A percentile compares a stretch with the other conserved stretches of the same genome.
These are phyloP conservation scores for Portunus trituberculatus DNA, from an alignment of 1,140 invertebrate genomes.

Conservation along the genomic window DNA sequence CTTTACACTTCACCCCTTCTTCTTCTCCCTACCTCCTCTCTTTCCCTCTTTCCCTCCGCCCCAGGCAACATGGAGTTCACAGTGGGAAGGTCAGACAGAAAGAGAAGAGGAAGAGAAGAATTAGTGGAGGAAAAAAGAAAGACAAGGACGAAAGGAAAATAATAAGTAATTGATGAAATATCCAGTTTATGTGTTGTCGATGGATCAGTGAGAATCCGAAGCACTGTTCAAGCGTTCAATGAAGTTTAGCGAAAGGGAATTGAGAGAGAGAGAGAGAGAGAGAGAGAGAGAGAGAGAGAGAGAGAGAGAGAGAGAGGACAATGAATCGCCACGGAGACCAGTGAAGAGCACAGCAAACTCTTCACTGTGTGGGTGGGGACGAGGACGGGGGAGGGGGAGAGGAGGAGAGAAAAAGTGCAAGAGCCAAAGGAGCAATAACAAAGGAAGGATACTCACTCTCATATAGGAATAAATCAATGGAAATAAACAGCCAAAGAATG, in stretches of 20 bases:
- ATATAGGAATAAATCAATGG: not conserved
- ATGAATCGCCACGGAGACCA: not conserved
- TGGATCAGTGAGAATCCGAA: not conserved
- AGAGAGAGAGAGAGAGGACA: not conserved
- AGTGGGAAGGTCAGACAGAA: not conserved
- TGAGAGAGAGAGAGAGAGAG: not conserved
- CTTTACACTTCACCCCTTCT: not conserved
- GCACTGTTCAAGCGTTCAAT: not conserved
- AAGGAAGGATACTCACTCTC: not conserved
- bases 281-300: too few species aligned
- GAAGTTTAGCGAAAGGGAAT: not conserved
- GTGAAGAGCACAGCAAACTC: not conserved
- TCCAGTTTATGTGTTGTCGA: not conserved
- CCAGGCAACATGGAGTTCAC: not conserved
- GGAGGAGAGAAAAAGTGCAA: constrained; percentile 32
- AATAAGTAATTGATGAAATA: constrained; percentile 27
- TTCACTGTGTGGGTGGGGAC: not conserved
- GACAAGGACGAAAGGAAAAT: not conserved
- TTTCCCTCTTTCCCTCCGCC: not conserved
- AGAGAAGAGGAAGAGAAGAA: not conserved
- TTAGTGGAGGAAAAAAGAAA: not conserved
- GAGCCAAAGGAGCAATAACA: constrained; percentile 21
- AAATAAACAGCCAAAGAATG: not conserved
- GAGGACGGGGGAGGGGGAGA: not conserved
- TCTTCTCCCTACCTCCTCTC: not conserved